A percentile compares a stretch with the other conserved stretches of the same genome.
Conservation (phyloP, 2,888 invertebrate species). For the Empis stercorea region DNA sequence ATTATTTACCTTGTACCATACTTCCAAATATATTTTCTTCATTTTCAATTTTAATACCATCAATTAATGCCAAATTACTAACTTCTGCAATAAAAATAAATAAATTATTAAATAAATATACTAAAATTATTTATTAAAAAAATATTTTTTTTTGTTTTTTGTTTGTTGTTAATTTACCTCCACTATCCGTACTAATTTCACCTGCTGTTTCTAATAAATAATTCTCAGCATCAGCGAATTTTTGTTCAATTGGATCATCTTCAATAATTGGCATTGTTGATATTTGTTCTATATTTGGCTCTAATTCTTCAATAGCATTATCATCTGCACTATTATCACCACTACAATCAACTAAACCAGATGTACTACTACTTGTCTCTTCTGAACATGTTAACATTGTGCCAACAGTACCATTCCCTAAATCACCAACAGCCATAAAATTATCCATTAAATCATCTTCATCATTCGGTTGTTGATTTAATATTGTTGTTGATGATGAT, state of each 20-base stretch:
- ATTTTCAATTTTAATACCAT: slow-evolving; percentile 2
- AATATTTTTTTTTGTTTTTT: background rate
- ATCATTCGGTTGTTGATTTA: slow-evolving; percentile 4
- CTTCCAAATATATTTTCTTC: background rate
- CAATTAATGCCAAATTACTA: slow-evolving; percentile 9
- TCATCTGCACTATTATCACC: slow-evolving; percentile 13
- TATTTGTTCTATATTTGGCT: slow-evolving; percentile 25
- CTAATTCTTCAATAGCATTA: slow-evolving; percentile 13
- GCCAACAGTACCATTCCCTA: slow-evolving; percentile 22
- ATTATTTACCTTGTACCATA: slow-evolving; percentile 1
- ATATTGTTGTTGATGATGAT: slow-evolving; percentile 6
- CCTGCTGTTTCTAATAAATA: slow-evolving; percentile 56
- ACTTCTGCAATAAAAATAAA: slow-evolving; percentile 6
- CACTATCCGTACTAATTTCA: slow-evolving; percentile 36
- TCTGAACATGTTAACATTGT: slow-evolving; percentile 17
- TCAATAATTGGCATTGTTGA: slow-evolving; percentile 23
- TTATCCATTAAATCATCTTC: slow-evolving; percentile 13
- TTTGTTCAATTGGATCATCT: slow-evolving; percentile 47
- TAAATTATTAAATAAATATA: background rate
- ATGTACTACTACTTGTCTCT: slow-evolving; percentile 21
- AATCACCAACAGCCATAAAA: slow-evolving; percentile 13
- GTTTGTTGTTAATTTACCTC: too few species aligned
- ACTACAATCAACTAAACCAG: slow-evolving; percentile 31
- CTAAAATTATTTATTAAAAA: background rate
- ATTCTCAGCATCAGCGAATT: slow-evolving; percentile 67